These are phyloP conservation scores for Liopterus haemorrhoidalis DNA, from an alignment of 2,888 invertebrate genomes.

Conservation along the genomic window DNA sequence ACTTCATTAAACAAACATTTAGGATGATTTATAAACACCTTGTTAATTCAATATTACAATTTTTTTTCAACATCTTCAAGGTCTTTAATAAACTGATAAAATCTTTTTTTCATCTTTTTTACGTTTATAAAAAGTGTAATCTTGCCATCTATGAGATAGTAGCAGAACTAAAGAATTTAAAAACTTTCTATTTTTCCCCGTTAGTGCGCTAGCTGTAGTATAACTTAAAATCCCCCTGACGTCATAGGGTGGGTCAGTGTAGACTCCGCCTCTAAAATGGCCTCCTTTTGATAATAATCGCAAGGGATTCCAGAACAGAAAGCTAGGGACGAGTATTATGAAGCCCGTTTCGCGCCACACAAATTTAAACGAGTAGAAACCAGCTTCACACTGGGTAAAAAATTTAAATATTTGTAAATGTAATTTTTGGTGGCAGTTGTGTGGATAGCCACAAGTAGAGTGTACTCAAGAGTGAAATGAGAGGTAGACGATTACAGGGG, in stretches of 20 bases:
- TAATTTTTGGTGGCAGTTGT: no score
- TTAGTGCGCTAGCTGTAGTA: slow-evolving; percentile 41
- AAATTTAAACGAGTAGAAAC: slow-evolving; percentile 16
- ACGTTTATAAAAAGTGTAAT: no score
- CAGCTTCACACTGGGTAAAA: slow-evolving; percentile 21
- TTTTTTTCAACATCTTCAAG: no score
- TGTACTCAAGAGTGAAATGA: no score
- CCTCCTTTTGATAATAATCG: slow-evolving; percentile 45
- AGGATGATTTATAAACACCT: no score
- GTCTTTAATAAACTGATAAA: no score
- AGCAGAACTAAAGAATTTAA: slow-evolving; percentile 39
- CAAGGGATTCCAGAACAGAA: slow-evolving; percentile 40
- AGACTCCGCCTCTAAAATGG: slow-evolving; percentile 47
- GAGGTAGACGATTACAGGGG: no score
- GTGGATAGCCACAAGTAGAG: no score
- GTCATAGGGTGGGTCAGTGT: slow-evolving; percentile 34
- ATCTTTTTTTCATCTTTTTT: no score
- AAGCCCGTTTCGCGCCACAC: slow-evolving; percentile 15
- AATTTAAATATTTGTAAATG: no score
- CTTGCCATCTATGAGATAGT: slow-evolving; percentile 37
- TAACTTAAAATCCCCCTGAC: slow-evolving; percentile 24
- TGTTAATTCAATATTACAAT: no score
- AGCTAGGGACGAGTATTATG: slow-evolving; percentile 31
- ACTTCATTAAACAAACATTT: no score
- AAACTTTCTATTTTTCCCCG: slow-evolving; percentile 42